Evolutionary conservation across 2,113 vertebrate genomes (phyloP), one percentile per base, ranked within the genome.

Genomic region (Todiramphus chloris): DNA sequence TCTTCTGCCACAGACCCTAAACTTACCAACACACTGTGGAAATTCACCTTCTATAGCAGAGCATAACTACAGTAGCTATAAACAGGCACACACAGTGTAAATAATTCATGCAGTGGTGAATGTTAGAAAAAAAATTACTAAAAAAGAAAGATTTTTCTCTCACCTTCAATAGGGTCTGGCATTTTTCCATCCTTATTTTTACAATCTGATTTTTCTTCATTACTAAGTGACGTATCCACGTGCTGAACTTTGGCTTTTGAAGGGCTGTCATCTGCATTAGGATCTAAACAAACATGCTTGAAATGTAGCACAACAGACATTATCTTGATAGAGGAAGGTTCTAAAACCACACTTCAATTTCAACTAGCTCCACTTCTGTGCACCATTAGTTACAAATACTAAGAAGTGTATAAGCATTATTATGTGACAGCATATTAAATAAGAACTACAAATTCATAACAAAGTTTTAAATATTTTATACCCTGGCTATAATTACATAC

Each of bases 161-260:
- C 78, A 87, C 94, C 62, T 95, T 69, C 58, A 27, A 15, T 8
- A 46, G 30, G 2, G 4, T 90, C 87, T 83, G 62, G 48, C 44
- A 58, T 46, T 79, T 72, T 50, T 72, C 5, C 92, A 51, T 85
- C 87, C 21, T 60, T 24, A 46, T 25, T 89, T 92, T 79, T 56
- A 56, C 48, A 51, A 14, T 60, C 70, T 66, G 55, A 5, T 44
- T 82, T 60, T 51, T 56, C 70, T n/a, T 83, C 56, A 23, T 68
- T 83, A 60, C 24, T 66, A 62, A 73, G 41, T 6, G 48, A 41
- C 0, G 0, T 17, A 73, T 90, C 88, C 62, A 95, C 20, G 31
- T 88, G 82, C 67, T 94, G 95, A 93, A 93, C 41, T 90, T 96
- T 93, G 68, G 88, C 78, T 83, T 90, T 93, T 48, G 78, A 88